Percentiles rank a stretch among this genome's conserved stretches.
Conservation (phyloP, 37 sponge, comb jelly and placozoan species). For the Ephydatia muelleri region DNA sequence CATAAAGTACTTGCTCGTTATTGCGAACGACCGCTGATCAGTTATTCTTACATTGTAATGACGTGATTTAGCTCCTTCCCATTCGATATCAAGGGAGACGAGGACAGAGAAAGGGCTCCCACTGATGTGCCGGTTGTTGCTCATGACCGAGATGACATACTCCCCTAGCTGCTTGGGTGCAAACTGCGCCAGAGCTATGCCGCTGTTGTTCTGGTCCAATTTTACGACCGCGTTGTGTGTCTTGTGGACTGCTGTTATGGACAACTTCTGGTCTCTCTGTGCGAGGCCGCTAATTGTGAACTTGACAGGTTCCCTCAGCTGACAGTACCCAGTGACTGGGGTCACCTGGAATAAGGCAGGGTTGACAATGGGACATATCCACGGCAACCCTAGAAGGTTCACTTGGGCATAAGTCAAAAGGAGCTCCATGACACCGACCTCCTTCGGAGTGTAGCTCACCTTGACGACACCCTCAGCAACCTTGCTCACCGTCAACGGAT, state of each 20-base stretch:
- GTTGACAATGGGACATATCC: constrained; percentile 46
- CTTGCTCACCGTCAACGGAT: background rate
- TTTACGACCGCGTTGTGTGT: constrained; percentile 67
- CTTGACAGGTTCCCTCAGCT: constrained; percentile 54
- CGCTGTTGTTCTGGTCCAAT: constrained; percentile 31
- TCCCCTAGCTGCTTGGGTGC: constrained; percentile 75
- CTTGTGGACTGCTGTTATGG: constrained; percentile 48
- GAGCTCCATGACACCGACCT: constrained; percentile 48
- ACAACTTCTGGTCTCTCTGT: constrained; percentile 20
- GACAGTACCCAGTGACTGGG: constrained; percentile 52
- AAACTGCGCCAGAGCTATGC: constrained; percentile 44
- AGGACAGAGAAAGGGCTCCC: constrained; percentile 68
- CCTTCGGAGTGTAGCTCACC: constrained; percentile 30
- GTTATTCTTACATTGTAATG: constrained; percentile 52
- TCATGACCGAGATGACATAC: constrained; percentile 53
- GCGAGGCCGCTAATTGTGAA: constrained; percentile 67
- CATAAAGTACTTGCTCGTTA: constrained; percentile 48
- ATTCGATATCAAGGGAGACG: constrained; percentile 59
- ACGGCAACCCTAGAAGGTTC: constrained; percentile 37
- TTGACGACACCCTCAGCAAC: constrained; percentile 13
- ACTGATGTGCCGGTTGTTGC: constrained; percentile 43
- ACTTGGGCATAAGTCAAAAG: constrained; percentile 31
- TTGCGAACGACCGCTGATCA: constrained; percentile 46
- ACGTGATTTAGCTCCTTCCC: constrained; percentile 35
- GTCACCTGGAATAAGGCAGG: constrained; percentile 39